phyloP scores from a whole-genome alignment of 2,888 invertebrate species.

The Argyra leucocephala region DNA sequence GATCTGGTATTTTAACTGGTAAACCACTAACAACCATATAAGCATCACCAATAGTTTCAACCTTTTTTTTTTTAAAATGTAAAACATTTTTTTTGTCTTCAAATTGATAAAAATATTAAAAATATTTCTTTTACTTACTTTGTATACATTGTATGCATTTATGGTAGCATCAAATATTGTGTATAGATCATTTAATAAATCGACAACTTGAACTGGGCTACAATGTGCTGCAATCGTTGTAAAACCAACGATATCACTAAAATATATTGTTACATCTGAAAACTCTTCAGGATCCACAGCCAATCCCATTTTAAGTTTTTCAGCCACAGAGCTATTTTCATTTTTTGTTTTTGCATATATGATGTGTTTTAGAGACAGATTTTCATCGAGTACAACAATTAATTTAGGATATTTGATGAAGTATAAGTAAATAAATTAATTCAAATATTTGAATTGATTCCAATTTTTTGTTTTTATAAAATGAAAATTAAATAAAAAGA shows the following conservation, averaged over 20 bases:
- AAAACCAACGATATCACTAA: conserved; percentile 90
- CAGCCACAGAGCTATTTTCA: conserved; percentile 71
- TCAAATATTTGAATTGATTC: no score
- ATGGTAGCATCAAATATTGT: conserved; percentile 90
- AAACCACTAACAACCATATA: conserved; percentile 91
- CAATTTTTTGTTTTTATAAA: no score
- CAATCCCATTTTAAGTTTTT: conserved; percentile 79
- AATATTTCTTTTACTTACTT: conserved; percentile 44
- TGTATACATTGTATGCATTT: conserved; percentile 81
- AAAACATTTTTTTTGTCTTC: no score
- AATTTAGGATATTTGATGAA: no score
- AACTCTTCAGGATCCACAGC: conserved; percentile 90
- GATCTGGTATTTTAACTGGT: conserved; percentile 66
- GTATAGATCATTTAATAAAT: conserved; percentile 84
- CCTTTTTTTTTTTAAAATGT: conserved; percentile 43
- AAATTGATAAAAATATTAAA: no score
- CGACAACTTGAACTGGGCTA: conserved; percentile 84
- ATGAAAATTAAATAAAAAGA: no score
- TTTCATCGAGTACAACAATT: no score
- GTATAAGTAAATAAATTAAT: no score
- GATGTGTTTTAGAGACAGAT: no score
- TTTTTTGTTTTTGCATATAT: no score
- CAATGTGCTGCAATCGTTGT: conserved; percentile 87
- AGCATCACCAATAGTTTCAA: conserved; percentile 91
- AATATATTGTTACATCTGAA: conserved; percentile 86